Conservation (phyloP, 2,113 vertebrate genomes). For the Trochalopteron elliotii region DNA sequence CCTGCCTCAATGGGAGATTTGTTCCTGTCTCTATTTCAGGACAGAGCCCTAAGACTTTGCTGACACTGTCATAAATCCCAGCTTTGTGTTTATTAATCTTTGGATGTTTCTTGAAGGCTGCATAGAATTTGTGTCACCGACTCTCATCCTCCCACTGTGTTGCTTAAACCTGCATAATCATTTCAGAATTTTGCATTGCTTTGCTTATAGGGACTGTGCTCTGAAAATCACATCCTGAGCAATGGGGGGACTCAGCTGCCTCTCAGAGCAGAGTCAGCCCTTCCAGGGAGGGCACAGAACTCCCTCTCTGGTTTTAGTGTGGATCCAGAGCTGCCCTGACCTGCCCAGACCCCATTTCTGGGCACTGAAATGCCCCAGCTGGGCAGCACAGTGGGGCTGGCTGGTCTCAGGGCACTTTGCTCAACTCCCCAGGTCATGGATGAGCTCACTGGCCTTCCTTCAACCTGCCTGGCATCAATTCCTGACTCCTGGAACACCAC, state of each 20-base stretch:
- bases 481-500: not conserved
- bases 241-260: not conserved
- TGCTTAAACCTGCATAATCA: not conserved
- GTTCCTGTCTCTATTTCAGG: conserved; percentile 47
- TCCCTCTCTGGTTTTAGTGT: not conserved
- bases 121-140: not conserved
- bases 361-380: not conserved
- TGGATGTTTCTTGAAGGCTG: not conserved
- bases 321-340: not conserved
- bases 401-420: not conserved
- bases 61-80: not conserved
- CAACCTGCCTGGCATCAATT: not conserved
- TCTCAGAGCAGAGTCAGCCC: not conserved
- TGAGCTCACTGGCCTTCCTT: not conserved
- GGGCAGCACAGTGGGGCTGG: not conserved
- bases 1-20: conserved; percentile 27
- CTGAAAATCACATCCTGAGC: not conserved
- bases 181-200: not conserved
- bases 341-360: not conserved
- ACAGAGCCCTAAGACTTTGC: conserved; percentile 30
- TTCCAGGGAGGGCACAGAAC: not conserved
- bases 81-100: conserved; percentile 49
- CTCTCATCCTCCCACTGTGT: conserved; percentile 15
- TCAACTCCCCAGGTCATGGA: not conserved
- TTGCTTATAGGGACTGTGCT: not conserved